A percentile compares a stretch with the other conserved stretches of the same genome.
phyloP scores from a whole-genome alignment of 2,888 invertebrate species.

The Calliopum simillimum region DNA sequence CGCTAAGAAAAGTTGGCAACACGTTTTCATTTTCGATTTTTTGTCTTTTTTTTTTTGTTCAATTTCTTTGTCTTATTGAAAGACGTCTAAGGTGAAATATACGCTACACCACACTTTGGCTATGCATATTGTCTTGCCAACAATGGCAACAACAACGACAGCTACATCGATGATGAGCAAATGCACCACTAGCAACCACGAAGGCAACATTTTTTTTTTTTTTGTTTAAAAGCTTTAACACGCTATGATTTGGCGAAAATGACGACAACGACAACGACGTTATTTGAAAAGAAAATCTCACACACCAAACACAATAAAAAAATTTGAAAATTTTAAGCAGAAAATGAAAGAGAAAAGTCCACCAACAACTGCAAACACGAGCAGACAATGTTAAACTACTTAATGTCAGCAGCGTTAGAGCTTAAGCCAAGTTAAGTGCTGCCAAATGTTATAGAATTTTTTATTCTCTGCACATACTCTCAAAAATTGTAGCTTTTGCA shows the following conservation, averaged over 20 bases:
- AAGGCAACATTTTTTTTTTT: background rate
- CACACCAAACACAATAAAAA: too few relatives aligned
- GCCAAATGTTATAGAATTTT: background rate
- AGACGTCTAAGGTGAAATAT: slow-evolving; percentile 62
- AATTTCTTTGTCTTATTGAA: slow-evolving; percentile 43
- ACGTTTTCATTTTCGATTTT: background rate
- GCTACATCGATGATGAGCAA: slow-evolving; percentile 12
- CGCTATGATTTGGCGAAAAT: too few relatives aligned
- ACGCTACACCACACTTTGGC: slow-evolving; percentile 38
- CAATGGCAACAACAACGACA: slow-evolving; percentile 14
- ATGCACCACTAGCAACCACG: slow-evolving; percentile 1
- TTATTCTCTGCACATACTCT: too few relatives aligned
- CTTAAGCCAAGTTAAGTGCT: slow-evolving; percentile 23
- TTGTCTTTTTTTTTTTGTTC: background rate
- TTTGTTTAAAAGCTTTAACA: too few relatives aligned
- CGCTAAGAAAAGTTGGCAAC: too few relatives aligned
- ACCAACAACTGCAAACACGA: slow-evolving; percentile 15
- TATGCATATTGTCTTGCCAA: background rate
- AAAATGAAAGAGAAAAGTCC: too few relatives aligned
- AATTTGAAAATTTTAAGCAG: too few relatives aligned
- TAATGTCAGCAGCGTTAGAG: background rate
- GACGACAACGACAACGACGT: too few relatives aligned
- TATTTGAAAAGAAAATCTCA: too few relatives aligned
- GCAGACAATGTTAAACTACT: slow-evolving; percentile 10
- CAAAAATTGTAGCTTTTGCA: too few relatives aligned